These are phyloP conservation scores for Takifugu rubripes DNA, from an alignment of 2,797 vertebrate genomes.

Conservation along the genomic window DNA sequence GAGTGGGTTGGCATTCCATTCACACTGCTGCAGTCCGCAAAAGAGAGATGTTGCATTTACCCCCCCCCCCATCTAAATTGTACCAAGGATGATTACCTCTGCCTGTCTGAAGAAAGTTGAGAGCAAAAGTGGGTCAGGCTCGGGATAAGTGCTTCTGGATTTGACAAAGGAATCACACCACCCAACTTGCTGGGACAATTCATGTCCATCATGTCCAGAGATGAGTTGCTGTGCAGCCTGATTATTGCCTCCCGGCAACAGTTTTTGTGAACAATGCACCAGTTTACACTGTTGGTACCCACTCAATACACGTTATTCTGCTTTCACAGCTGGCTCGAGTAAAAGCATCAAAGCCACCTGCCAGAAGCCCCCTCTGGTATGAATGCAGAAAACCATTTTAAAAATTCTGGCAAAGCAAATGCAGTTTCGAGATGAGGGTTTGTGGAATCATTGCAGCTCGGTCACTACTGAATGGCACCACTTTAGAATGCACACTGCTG, in stretches of 20 bases:
- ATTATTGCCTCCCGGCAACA: conserved; percentile 47
- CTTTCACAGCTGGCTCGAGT: conserved; percentile 28
- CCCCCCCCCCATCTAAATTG: conserved; percentile 1
- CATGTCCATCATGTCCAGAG: conserved; percentile 32
- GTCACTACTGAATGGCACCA: conserved; percentile 7
- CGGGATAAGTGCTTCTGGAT: conserved; percentile 49
- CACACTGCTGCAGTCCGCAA: conserved; percentile 31
- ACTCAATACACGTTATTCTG: conserved; percentile 42
- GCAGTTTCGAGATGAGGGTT: conserved; percentile 1
- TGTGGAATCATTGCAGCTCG: conserved; percentile 8
- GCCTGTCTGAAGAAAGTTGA: conserved; percentile 47
- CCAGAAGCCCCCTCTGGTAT: conserved; percentile 22
- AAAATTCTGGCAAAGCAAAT: conserved; percentile 4
- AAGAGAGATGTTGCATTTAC: conserved; percentile 17
- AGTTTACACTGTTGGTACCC: conserved; percentile 5
- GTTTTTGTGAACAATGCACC: conserved; percentile 38
- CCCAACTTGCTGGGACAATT: conserved; percentile 46
- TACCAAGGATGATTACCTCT: conserved; percentile 47
- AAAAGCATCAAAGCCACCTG: conserved; percentile 7
- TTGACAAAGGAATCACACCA: conserved; percentile 52
- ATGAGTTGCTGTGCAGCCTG: conserved; percentile 23
- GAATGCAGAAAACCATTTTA: conserved; percentile 24
- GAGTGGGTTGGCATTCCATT: conserved; percentile 45
- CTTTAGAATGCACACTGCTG: conserved; percentile 4
- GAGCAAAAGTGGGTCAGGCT: conserved; percentile 61